These are phyloP conservation scores for Todiramphus saurophagus DNA, from an alignment of 2,113 vertebrate genomes.

Conservation along the genomic window DNA sequence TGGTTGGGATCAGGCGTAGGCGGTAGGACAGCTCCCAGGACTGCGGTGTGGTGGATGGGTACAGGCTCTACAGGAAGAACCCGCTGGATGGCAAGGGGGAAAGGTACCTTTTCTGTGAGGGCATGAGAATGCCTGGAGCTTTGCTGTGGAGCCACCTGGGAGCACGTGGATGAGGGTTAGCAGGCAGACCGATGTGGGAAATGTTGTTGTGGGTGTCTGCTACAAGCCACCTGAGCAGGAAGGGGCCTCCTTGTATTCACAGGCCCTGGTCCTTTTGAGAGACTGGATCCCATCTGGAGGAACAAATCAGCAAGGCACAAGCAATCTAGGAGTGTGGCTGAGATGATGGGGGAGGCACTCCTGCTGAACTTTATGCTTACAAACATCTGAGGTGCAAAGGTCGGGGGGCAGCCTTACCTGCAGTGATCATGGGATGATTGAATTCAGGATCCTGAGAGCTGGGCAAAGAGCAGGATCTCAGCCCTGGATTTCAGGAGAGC, in stretches of 20 bases:
- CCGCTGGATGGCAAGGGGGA: neutral
- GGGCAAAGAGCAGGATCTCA: neutral
- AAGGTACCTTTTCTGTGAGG: neutral
- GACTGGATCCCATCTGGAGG: neutral
- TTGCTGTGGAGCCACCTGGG: neutral
- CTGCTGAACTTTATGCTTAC: neutral
- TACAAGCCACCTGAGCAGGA: neutral
- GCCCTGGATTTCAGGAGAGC: neutral
- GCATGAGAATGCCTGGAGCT: neutral
- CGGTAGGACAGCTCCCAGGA: neutral
- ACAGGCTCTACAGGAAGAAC: constrained; percentile 19
- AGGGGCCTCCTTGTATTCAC: neutral
- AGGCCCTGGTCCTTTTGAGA: neutral
- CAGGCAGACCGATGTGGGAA: neutral
- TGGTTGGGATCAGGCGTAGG: neutral
- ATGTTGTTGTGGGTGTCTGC: neutral
- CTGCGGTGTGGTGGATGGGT: neutral
- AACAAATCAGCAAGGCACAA: neutral
- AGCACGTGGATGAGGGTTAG: neutral
- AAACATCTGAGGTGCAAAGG: neutral
- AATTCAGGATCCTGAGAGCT: neutral
- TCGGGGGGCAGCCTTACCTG: neutral
- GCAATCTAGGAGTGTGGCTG: neutral
- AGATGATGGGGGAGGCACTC: neutral
- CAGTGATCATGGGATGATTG: neutral